Evolutionary conservation across 2,113 vertebrate genomes (phyloP), one percentile per base, ranked within the genome.

Genomic region (Shinisaurus crocodilurus): DNA sequence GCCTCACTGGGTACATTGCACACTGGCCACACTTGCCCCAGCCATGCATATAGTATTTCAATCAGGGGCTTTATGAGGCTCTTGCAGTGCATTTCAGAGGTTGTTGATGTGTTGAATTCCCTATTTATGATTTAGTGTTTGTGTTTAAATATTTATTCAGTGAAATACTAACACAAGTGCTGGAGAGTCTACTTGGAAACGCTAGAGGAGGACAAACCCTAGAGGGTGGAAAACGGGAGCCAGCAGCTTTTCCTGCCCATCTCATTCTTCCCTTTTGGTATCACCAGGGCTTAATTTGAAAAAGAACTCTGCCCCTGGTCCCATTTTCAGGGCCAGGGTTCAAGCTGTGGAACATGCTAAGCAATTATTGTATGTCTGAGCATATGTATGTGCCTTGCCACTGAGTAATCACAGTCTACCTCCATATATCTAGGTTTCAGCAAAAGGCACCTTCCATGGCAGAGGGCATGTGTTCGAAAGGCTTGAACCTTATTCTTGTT

Each of bases 51-150:
- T 48, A 65, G 91, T 87, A 45, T 90, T 79, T 57, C 43, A 3
- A 2, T 90, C 50, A 48, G 43, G 7, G 54, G 10, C 86, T 95
- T 80, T 77, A 34, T 84, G 67, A 70, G 79, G 72, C 76, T 91
- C 32, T 86, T 0, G 88, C 67, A 85, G 89, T 79, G 1, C 0
- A 0, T 91, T 88, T 92, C 80, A 87, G 60, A 82, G 84, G 84
- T 54, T 54, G 50, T 34, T 0, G 45, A 86, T 70, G 85, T 54
- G 7, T 69, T 91, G 57, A 79, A 45, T 88, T 91, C 20, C 48
- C 25, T 93, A 32, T 32, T 70, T 81, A 43, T 75, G 15, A 65
- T 54, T 87, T 6, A 32, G 8, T 43, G 43, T 63, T 23, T 72
- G 50, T 27, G 48, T 88, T 34, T 34, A 72, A 54, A 82, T 77